Evolutionary conservation across 2,888 invertebrate genomes (phyloP), one percentile per base, ranked within the genome.

Genomic region (Nyleta sp.): DNA sequence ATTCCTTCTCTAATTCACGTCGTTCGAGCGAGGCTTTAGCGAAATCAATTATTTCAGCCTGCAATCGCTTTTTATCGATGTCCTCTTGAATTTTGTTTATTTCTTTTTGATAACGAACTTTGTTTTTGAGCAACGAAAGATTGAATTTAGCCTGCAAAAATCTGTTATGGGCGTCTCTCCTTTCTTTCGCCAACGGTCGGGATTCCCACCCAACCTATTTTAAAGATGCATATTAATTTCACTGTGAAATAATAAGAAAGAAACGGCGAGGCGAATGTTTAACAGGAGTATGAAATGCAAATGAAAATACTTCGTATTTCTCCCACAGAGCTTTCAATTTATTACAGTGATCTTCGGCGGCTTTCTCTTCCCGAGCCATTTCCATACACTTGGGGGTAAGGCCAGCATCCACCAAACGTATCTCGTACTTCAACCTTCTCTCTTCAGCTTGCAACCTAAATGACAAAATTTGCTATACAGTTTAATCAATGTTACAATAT

Each of bases 261-360:
- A n/a, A n/a, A n/a, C n/a, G n/a, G n/a, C n/a, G n/a, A n/a, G n/a
- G 11, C 3, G 5, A 10, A 42, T 42, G n/a, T 50, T 28, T n/a
- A 24, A 44, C n/a, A n/a, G n/a, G 6, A 48, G 28, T n/a, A 10
- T 28, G n/a, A 59, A 18, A 2, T 44, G 11, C 15, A 55, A 38
- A 24, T 15, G 33, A n/a, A 53, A 52, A 15, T 60, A 72, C 72
- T 31, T 72, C 15, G 3, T 38, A 64, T 4, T 13, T 55, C 38
- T 72, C 72, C 72, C 72, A 72, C 1, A 72, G 13, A 31, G 15
- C 8, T 55, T 46, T 64, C 38, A 71, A 18, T 53, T 62, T 62
- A 17, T 18, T 22, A 38, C 35, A 46, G n/a, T 62, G 28, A 15
- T 60, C 53, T 13, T 71, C 53, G 28, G 13, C 44, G 10, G 1